Base-by-base conservation (phyloP, 2,113 vertebrate species). In the Zosterops japonicus region DNA sequence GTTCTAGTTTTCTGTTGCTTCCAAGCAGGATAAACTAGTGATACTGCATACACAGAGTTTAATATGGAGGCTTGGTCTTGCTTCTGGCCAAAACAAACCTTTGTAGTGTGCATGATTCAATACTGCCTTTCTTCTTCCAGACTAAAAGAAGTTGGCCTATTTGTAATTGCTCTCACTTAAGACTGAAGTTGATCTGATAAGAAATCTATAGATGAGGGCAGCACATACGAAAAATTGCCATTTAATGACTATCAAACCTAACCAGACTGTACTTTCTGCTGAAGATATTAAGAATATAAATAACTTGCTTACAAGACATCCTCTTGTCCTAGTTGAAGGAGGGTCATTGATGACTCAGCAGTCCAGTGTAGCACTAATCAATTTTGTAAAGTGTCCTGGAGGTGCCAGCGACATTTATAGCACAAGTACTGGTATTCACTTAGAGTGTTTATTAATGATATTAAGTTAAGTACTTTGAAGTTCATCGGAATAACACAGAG, bases 261-360 rank as follows among this genome's bases (percentile, higher is more conserved):
- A 83, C 80, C 49, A 75, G 65, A 35, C 49, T 84, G 83, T 85
- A 74, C 39, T 96, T 97, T 89, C 81, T 96, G 93, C 71, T 79
- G 60, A 78, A 44, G 52, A 29, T 59, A 49, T 41, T 94, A 89
- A 94, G 56, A 97, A 65, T 94, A 93, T 86, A 96, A 95, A 95
- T 90, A 68, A 68, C 46, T 11, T 96, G 79, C 95, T 95, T 72
- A 90, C 76, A 83, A 83, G 82, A 74, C 83, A 92, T 65, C 29
- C 60, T 80, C 69, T 94, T 81, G 89, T 89, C 74, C 88, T 96
- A 47, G 64, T 83, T 80, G 77, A 95, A 97, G 85, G 74, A 85
- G 44, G 2, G 71, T 15, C 93, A 15, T 63, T 91, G 57, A 64
- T 97, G 92, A 79, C 27, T 96, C 94, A 87, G 69, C 80, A 93